Base-by-base conservation (phyloP, 2,888 invertebrate species). In the Leptopilina syphax region DNA sequence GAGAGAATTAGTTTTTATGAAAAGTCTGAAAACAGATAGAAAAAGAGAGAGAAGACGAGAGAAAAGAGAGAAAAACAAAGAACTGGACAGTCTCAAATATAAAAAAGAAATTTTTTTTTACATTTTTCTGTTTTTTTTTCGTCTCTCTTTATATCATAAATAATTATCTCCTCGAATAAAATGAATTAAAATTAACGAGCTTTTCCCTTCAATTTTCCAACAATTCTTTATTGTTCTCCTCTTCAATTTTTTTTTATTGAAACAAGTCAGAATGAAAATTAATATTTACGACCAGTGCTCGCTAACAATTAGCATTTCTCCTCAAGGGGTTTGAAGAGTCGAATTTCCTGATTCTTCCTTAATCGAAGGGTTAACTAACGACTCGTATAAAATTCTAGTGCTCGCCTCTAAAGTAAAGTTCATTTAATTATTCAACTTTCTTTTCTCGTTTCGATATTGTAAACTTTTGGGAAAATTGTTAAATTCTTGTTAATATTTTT, bases 1-100 rank as follows among this genome's bases (percentile, higher is more conserved):
- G 83, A 79, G 81, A 65, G 83, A 86, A 86, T 85, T 85, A 84
- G 81, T 83, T 83, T 83, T 83, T 84, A 82, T 83, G 79, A 84
- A 83, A 81, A 77, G 65, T 13, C 27, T 70, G 6, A 7, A 70
- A 27, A 44, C 8, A 44, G 44, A 44, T 44, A 44, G 8, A 44
- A 7, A 44, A 8, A 44, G 44, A 6, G 44, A 44, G 8, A 44
- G 27, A 44, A 6, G 7, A 44, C 7, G 8, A 44, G 44, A 44
- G 44, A 44, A 44, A 8, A 70, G 50, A 27, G 18, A 68, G 27
- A 8, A 12, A 57, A 57, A 57, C 34, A 34, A 4, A 34, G 34
- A 34, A 34, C 34, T 34, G 2, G 34, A 34, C 34, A 34, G 44
- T 44, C 8, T 73, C 54, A 34, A 9, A 57, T 0, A 18, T 18